phyloP scores from a whole-genome alignment of 2,797 vertebrate genomes.

The Lacerta agilis region DNA sequence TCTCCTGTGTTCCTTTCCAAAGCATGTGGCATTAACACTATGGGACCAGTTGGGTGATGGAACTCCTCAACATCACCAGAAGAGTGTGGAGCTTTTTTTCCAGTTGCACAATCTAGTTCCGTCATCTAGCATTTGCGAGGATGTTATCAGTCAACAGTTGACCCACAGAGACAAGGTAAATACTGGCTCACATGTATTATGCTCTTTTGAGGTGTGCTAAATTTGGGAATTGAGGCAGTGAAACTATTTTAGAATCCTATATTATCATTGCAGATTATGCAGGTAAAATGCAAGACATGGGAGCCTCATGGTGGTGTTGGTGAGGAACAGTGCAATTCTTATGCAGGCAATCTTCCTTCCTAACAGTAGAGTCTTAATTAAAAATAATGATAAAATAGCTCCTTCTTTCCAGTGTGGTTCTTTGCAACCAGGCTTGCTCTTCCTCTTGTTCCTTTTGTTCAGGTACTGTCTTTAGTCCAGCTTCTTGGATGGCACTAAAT shows the following conservation, averaged over 20 bases:
- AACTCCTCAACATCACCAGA: conserved; percentile 96
- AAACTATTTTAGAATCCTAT: not conserved
- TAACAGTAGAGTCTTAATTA: not conserved
- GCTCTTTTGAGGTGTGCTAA: conserved; percentile 29
- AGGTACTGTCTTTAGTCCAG: not conserved
- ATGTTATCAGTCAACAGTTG: conserved; percentile 97
- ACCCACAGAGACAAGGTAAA: conserved; percentile 96
- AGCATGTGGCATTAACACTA: conserved; percentile 93
- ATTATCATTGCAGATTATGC: not conserved
- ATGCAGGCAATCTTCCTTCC: not conserved
- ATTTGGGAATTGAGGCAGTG: not conserved
- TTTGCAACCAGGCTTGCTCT: not conserved
- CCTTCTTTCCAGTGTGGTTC: not conserved
- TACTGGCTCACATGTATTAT: conserved; percentile 1
- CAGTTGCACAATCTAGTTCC: conserved; percentile 98
- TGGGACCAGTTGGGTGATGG: conserved; percentile 94
- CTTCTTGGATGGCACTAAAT: not conserved
- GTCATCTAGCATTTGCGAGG: conserved; percentile 96
- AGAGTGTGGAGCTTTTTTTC: conserved; percentile 97
- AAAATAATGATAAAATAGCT: not conserved
- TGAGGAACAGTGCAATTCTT: not conserved
- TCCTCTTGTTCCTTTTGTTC: not conserved
- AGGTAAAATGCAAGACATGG: not conserved
- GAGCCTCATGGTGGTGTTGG: not conserved
- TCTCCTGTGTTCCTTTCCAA: conserved; percentile 47